Conservation (phyloP, 2,113 vertebrate species). For the Syrrhaptes paradoxus region DNA sequence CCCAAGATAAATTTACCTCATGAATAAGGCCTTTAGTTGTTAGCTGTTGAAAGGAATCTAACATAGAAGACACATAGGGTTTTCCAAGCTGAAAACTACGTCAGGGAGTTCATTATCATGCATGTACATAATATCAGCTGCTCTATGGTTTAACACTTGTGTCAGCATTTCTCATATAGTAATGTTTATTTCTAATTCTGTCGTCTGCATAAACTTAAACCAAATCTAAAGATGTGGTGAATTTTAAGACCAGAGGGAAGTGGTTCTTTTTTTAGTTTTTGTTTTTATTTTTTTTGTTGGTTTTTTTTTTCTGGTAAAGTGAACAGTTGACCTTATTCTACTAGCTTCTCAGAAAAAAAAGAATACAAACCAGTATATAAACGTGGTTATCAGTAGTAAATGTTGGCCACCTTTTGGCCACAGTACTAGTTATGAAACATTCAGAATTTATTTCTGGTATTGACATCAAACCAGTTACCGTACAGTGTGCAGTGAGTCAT, state of each 20-base stretch:
- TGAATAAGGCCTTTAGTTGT: constrained; percentile 52
- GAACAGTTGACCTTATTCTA: not conserved
- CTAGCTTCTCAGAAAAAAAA: not conserved
- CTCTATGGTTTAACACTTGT: not conserved
- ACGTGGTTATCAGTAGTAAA: not conserved
- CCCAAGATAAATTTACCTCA: constrained; percentile 61
- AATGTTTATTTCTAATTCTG: constrained; percentile 21
- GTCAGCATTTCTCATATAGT: not conserved
- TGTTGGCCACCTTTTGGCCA: not conserved
- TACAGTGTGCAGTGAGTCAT: not conserved
- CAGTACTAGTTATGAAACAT: not conserved
- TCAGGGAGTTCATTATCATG: constrained; percentile 8
- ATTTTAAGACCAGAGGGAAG: not conserved
- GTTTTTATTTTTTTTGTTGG: not conserved
- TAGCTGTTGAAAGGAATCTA: constrained; percentile 46
- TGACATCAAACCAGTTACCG: not conserved
- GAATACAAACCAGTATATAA: not conserved
- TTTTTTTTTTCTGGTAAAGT: not conserved
- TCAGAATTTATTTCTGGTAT: not conserved
- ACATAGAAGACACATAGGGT: constrained; percentile 5
- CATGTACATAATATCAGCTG: not conserved
- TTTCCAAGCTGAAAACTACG: constrained; percentile 30
- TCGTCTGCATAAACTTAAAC: constrained; percentile 47
- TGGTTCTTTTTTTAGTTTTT: not conserved
- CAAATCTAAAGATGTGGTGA: not conserved